Base-by-base conservation (phyloP, 2,113 vertebrate species). In the Hucho hucho region DNA sequence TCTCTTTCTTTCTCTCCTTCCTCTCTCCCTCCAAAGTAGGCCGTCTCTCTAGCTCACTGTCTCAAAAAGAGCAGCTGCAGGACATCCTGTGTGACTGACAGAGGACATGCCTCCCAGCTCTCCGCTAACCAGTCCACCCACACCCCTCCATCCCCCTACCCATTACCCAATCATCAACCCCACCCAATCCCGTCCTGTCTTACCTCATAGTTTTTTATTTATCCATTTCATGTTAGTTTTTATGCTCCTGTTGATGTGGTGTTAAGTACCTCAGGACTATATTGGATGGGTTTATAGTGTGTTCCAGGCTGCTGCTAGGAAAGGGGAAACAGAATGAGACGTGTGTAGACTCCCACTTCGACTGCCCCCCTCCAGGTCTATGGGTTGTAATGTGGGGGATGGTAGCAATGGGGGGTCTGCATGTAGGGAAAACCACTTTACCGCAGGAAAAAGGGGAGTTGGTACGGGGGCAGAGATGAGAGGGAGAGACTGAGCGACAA, bases 291-390 rank as follows among this genome's bases (percentile, higher is more conserved):
- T 80, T 86, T 87, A 86, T 84, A 72, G 69, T 68, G 73, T 70
- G 78, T 82, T 83, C 53, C 82, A 72, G 80, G 73, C 79, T 70
- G 70, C 81, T 70, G 80, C 73, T 85, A 79, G 75, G 78, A 76
- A 81, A 87, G 64, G 63, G 83, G 85, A 87, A 85, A 80, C 80
- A 61, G 0, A 43, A 37, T 37, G 32, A 37, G 32, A 9, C 7
- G 37, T 37, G 37, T 37, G 37, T 37, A 37, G 37, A 43, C 37
- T 43, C 37, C 37, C 37, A 43, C 37, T 43, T 9, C 7, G 37
- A 43, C 37, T 43, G 9, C 2, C 37, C 37, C 37, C 9, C 37
- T 43, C 37, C 37, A 43, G 37, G 9, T 43, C 37, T 43, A 43
- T 43, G 37, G 37, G 37, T 43, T 43, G 37, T 43, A 37, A 9